Evolutionary conservation across 2,797 vertebrate species (phyloP).

Genomic region (Gephyroberyx darwinii): DNA sequence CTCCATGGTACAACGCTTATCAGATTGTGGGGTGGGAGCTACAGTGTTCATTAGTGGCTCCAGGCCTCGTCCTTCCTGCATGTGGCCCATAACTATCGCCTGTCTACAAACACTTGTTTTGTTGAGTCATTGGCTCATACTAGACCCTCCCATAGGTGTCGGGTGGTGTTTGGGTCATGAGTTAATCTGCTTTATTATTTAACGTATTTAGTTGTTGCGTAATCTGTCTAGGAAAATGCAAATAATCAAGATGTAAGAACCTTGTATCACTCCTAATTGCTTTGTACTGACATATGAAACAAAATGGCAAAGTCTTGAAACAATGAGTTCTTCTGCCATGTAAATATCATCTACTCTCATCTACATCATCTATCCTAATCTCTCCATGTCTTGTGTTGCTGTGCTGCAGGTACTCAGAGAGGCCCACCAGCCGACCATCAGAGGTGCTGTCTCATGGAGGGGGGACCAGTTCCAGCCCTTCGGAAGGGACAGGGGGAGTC

Average conservation of each 20-base stretch:
- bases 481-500: conserved; percentile 71
- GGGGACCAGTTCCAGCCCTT: conserved; percentile 80
- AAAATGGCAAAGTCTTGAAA: not conserved
- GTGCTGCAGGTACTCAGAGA: conserved; percentile 77
- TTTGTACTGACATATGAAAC: not conserved
- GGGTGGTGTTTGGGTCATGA: conserved; percentile 11
- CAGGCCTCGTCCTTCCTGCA: conserved; percentile 13
- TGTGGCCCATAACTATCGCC: conserved; percentile 12
- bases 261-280: not conserved
- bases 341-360: not conserved
- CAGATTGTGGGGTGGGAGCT: conserved; percentile 30
- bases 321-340: not conserved
- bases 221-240: conserved; percentile 3
- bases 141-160: not conserved
- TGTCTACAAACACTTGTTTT: conserved; percentile 22
- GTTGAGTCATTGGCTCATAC: conserved; percentile 11
- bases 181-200: not conserved
- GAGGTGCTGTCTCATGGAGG: conserved; percentile 66
- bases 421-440: conserved; percentile 60
- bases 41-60: conserved; percentile 43
- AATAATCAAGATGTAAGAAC: not conserved
- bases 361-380: not conserved
- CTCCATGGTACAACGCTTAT: not conserved
- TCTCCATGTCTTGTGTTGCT: conserved; percentile 1
- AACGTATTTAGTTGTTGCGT: not conserved